These are phyloP conservation scores for Fistularia tabacaria DNA, from an alignment of 2,797 vertebrate genomes.

Conservation along the genomic window DNA sequence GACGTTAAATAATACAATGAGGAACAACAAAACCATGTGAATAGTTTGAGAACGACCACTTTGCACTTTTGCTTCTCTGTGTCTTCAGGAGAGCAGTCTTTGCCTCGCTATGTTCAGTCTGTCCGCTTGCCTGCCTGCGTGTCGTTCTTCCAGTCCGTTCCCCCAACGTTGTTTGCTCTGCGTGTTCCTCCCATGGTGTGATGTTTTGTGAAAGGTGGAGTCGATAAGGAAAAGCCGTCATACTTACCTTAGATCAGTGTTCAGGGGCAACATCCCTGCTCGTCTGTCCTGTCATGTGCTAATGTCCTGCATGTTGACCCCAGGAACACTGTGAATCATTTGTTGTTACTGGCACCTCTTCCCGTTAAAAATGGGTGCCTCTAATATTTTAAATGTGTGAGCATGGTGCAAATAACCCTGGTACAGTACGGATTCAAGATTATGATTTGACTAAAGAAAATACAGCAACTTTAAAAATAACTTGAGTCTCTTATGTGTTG, in stretches of 20 bases:
- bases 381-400: constrained; percentile 36
- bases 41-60: constrained; percentile 60
- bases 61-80: constrained; percentile 75
- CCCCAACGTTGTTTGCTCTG: constrained; percentile 21
- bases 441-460: constrained; percentile 9
- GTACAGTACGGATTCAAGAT: constrained; percentile 13
- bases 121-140: constrained; percentile 40
- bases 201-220: constrained; percentile 30
- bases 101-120: constrained; percentile 35
- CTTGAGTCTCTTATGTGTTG: background rate
- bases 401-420: constrained; percentile 51
- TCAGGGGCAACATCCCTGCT: constrained; percentile 35
- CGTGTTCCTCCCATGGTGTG: constrained; percentile 29
- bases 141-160: constrained; percentile 29
- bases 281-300: constrained; percentile 49
- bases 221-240: constrained; percentile 4
- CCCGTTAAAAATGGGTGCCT: constrained; percentile 37
- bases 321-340: constrained; percentile 67
- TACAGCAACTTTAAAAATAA: background rate
- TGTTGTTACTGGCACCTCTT: constrained; percentile 37
- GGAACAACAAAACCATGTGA: constrained; percentile 37
- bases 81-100: constrained; percentile 55
- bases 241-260: constrained; percentile 43
- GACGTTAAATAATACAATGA: constrained; percentile 33
- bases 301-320: constrained; percentile 64